phyloP scores from a whole-genome alignment of 2,888 invertebrate species.

The Aspidapion aeneum region DNA sequence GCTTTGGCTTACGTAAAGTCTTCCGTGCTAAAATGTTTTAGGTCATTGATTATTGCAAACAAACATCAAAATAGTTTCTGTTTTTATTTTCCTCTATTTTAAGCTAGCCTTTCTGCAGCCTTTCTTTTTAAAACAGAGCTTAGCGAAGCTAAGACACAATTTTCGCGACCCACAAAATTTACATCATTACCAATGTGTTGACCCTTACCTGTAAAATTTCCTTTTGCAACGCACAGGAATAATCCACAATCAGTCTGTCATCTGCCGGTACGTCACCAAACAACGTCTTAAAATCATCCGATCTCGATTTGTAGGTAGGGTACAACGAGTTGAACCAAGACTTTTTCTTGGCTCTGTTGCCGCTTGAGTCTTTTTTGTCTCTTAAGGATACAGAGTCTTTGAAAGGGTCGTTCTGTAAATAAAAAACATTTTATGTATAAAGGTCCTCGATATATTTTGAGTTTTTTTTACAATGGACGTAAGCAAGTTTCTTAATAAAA shows the following conservation, averaged over 20 bases:
- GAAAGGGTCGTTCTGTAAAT: not conserved
- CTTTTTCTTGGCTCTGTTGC: constrained; percentile 61
- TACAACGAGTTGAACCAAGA: constrained; percentile 84
- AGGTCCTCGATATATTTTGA: too few species aligned
- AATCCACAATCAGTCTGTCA: constrained; percentile 92
- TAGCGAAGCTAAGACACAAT: too few species aligned
- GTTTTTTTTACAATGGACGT: too few species aligned
- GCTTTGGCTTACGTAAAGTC: constrained; percentile 92
- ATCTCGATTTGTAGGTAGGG: constrained; percentile 91
- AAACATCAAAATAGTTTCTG: too few species aligned
- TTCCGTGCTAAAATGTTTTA: constrained; percentile 72
- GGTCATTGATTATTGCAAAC: too few species aligned
- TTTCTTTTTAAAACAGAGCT: too few species aligned
- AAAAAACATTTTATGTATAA: too few species aligned
- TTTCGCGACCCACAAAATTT: too few species aligned
- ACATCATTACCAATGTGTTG: too few species aligned
- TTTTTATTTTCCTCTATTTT: too few species aligned
- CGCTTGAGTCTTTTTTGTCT: constrained; percentile 47
- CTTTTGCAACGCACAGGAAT: constrained; percentile 94
- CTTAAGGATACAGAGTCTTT: constrained; percentile 22
- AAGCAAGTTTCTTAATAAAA: too few species aligned
- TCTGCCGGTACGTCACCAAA: constrained; percentile 90
- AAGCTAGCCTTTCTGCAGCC: too few species aligned
- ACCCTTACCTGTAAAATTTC: constrained; percentile 81
- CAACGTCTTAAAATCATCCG: constrained; percentile 87